Evolutionary conservation across 2,888 invertebrate genomes (phyloP), one percentile per base, ranked within the genome.

Genomic region (Tetropium fuscum): DNA sequence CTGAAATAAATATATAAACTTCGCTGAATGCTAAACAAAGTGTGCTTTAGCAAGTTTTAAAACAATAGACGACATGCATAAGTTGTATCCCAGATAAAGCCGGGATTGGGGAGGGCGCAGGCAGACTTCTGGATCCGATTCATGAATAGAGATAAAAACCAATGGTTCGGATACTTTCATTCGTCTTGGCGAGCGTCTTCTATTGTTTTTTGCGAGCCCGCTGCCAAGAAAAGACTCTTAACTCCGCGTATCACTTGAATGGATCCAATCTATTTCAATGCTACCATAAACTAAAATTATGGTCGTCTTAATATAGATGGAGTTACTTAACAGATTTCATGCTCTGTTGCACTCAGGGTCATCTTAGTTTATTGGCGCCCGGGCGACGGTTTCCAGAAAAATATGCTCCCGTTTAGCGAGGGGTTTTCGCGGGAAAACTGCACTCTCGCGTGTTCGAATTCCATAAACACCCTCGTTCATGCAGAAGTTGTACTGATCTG

Each of bases 111-210:
- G 63, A 65, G 59, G 69, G 69, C 66, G 61, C 58, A 16, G n/a
- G n/a, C n/a, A 68, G 70, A 64, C 64, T 73, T 69, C 64, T 69
- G 51, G 74, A 78, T 78, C 74, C 76, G 74, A 77, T 78, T 78
- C 78, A 75, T 77, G 78, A 78, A 77, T 75, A 74, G 75, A 74
- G 78, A 79, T 79, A 79, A 79, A 79, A 80, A 72, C 76, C 78
- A 80, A 80, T 78, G 80, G 78, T 72, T 78, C 71, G 79, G 71
- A 78, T 78, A 76, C 71, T 74, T 76, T 73, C 74, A 70, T 74
- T 71, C 67, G 69, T 71, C 70, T 73, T 70, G 70, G 72, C 69
- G 61, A 64, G 65, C 61, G 67, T 64, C 69, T 68, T 62, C 74
- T 70, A 74, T 76, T 75, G 74, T 73, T 77, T 75, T 44, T 75